Evolutionary conservation across 2,888 invertebrate species (phyloP).

Genomic region (Hydrotaea diabolus): DNA sequence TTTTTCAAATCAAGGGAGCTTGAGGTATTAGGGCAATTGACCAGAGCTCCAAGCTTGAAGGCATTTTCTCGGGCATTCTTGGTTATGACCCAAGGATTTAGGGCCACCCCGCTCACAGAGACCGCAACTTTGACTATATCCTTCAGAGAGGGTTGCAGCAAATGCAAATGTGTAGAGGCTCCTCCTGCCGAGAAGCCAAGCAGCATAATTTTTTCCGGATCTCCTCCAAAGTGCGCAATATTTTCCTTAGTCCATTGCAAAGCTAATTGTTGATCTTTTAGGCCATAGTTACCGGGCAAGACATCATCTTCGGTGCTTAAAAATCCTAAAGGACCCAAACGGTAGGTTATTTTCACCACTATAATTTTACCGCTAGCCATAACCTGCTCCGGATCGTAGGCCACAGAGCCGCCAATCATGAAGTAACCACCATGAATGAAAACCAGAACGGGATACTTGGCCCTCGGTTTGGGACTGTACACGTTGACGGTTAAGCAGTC

Average conservation of each 20-base stretch:
- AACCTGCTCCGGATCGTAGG: slow-evolving; percentile 82
- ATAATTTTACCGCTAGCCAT: slow-evolving; percentile 85
- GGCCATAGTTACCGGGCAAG: slow-evolving; percentile 87
- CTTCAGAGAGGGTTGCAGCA: slow-evolving; percentile 82
- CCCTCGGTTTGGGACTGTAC: slow-evolving; percentile 81
- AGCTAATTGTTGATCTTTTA: slow-evolving; percentile 88
- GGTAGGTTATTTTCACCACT: slow-evolving; percentile 86
- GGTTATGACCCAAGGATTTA: slow-evolving; percentile 84
- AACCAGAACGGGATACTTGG: slow-evolving; percentile 83
- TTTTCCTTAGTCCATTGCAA: slow-evolving; percentile 87
- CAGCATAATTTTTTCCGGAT: slow-evolving; percentile 86
- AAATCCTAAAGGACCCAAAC: slow-evolving; percentile 88
- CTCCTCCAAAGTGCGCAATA: slow-evolving; percentile 87
- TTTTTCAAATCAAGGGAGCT: slow-evolving; percentile 83
- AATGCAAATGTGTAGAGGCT: slow-evolving; percentile 88
- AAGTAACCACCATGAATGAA: slow-evolving; percentile 87
- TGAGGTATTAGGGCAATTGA: slow-evolving; percentile 84
- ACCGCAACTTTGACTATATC: slow-evolving; percentile 67
- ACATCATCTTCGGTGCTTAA: slow-evolving; percentile 87
- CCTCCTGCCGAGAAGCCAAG: slow-evolving; percentile 88
- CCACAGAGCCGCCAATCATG: slow-evolving; percentile 83
- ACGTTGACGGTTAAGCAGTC: slow-evolving; percentile 86
- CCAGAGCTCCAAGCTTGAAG: slow-evolving; percentile 82
- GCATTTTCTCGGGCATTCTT: slow-evolving; percentile 83
- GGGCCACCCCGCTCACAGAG: slow-evolving; percentile 87